These are phyloP conservation scores for Zoanthus gigantus DNA, from an alignment of 92 coral and sea anemone species.

Conservation along the genomic window DNA sequence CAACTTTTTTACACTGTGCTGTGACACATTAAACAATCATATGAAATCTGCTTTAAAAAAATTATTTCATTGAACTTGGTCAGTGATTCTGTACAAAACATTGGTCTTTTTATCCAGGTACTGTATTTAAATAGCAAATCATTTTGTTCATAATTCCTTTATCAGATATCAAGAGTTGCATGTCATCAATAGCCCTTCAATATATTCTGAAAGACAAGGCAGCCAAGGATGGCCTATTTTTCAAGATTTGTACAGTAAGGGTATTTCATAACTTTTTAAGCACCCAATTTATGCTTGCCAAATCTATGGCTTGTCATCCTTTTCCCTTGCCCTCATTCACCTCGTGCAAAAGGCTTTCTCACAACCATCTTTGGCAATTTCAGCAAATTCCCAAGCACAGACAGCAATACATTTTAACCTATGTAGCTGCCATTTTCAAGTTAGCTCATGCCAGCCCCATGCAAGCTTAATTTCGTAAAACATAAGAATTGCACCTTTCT, in stretches of 20 bases:
- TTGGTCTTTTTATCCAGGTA: conserved; percentile 24
- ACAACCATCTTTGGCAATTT: conserved; percentile 11
- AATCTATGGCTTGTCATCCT: conserved; percentile 22
- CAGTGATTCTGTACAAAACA: no score
- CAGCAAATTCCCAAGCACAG: conserved; percentile 23
- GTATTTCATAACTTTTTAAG: conserved; percentile 14
- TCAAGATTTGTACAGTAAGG: conserved; percentile 24
- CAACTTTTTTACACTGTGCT: no score
- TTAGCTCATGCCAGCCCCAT: conserved; percentile 27
- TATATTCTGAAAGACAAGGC: conserved; percentile 22
- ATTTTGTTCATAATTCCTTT: conserved; percentile 24
- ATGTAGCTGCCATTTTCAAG: conserved; percentile 13
- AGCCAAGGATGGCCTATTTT: conserved; percentile 25
- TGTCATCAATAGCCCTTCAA: conserved; percentile 18
- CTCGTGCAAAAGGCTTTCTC: background rate
- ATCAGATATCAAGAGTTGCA: conserved; percentile 25
- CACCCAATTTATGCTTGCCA: conserved; percentile 25
- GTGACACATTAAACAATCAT: no score
- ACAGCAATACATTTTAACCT: conserved; percentile 24
- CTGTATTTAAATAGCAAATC: conserved; percentile 23
- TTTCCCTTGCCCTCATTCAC: background rate
- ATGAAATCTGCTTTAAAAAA: no score
- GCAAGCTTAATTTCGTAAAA: conserved; percentile 26
- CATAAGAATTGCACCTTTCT: conserved; percentile 23
- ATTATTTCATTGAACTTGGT: no score